Conservation (phyloP, 2,888 invertebrate species). For the Danaus chrysippus region DNA sequence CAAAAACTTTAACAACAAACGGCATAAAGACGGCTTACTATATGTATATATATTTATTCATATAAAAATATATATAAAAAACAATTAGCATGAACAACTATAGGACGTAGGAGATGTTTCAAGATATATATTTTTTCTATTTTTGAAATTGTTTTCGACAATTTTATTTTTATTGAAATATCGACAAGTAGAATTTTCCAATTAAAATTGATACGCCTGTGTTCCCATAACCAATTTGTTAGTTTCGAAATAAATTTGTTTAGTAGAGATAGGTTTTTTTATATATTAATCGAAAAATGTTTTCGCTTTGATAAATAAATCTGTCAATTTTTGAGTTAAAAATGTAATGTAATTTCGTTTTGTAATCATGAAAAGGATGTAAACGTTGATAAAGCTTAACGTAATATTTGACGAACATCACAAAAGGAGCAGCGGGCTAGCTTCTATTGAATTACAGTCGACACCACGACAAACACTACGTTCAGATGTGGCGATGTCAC, state of each 20-base stretch:
- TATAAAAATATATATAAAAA: neutral
- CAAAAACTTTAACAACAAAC: constrained; percentile 42
- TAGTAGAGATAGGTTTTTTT: neutral
- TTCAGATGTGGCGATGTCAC: constrained; percentile 27
- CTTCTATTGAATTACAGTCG: constrained; percentile 60
- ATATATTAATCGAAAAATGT: neutral
- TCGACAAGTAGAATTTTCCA: neutral
- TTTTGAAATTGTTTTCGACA: neutral
- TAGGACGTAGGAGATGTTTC: neutral
- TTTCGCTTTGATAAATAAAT: no score
- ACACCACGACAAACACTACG: constrained; percentile 57
- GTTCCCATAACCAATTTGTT: neutral
- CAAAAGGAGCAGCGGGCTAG: constrained; percentile 37
- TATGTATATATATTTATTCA: constrained; percentile 3
- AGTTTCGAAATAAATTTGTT: constrained; percentile 2
- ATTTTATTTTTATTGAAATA: neutral
- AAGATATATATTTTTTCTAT: no score
- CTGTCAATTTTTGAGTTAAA: no score
- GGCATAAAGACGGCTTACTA: neutral
- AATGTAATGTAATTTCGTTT: no score
- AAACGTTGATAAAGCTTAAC: neutral
- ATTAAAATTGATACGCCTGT: neutral
- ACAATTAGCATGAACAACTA: neutral
- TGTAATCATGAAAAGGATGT: neutral
- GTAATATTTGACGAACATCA: constrained; percentile 27